These are phyloP conservation scores for Stenichneumon culpator DNA, from an alignment of 2,888 invertebrate species.

Conservation along the genomic window DNA sequence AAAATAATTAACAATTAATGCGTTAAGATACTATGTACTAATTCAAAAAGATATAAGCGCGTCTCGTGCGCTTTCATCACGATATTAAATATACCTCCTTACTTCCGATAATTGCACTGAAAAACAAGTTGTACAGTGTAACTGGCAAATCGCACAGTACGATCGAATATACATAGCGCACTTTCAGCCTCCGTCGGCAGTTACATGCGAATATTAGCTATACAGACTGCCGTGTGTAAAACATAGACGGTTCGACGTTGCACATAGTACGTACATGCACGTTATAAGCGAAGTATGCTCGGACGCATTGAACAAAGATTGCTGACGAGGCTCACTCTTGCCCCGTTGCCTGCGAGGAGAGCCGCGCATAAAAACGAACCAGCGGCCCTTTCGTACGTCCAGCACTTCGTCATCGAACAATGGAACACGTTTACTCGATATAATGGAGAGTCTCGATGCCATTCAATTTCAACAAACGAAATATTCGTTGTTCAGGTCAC, in stretches of 20 bases:
- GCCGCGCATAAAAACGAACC: neutral
- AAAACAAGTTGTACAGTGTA: too few relatives aligned
- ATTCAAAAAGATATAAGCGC: too few relatives aligned
- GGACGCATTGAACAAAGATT: slow-evolving; percentile 33
- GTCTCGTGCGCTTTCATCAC: too few relatives aligned
- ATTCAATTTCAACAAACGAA: slow-evolving; percentile 23
- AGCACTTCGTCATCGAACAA: slow-evolving; percentile 21
- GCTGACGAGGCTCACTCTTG: slow-evolving; percentile 8
- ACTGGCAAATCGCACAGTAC: neutral
- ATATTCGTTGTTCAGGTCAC: slow-evolving; percentile 1
- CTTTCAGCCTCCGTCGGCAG: neutral
- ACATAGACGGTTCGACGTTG: neutral
- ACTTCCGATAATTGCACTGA: too few relatives aligned
- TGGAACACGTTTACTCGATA: slow-evolving; percentile 18
- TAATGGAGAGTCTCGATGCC: slow-evolving; percentile 35
- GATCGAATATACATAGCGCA: neutral
- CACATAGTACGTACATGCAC: neutral
- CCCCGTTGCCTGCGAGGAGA: slow-evolving; percentile 2
- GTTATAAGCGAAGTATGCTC: slow-evolving; percentile 2
- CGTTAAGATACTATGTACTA: too few relatives aligned
- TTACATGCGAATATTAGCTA: slow-evolving; percentile 3
- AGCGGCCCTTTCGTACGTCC: neutral
- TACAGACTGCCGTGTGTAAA: neutral
- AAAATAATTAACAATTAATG: too few relatives aligned
- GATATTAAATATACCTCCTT: too few relatives aligned